phyloP scores from a whole-genome alignment of 1,140 invertebrate genomes.

The Akabosia matsudoensis region DNA sequence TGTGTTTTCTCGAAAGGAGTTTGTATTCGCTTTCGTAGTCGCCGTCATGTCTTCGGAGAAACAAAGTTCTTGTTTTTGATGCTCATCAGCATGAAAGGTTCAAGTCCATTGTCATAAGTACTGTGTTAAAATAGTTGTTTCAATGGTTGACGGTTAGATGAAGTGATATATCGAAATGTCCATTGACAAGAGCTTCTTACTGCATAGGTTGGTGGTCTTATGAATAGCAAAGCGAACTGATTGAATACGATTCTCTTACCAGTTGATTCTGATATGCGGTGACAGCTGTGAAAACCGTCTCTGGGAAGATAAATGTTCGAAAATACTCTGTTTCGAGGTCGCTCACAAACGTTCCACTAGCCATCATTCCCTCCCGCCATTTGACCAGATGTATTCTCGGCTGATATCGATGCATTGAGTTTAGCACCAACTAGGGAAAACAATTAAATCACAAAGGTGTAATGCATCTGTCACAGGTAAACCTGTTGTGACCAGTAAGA shows the following conservation, averaged over 20 bases:
- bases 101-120: neutral
- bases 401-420: conserved; percentile 72
- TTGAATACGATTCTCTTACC: conserved; percentile 51
- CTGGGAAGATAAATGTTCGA: conserved; percentile 63
- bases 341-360: conserved; percentile 48
- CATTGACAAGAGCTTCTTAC: conserved; percentile 2
- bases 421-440: conserved; percentile 61
- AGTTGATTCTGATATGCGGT: conserved; percentile 71
- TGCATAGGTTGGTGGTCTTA: neutral
- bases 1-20: too few relatives aligned
- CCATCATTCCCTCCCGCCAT: conserved; percentile 51
- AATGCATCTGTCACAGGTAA: neutral
- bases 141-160: neutral
- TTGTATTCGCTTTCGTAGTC: too few relatives aligned
- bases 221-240: neutral
- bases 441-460: conserved; percentile 31
- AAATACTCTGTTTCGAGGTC: conserved; percentile 58
- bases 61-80: too few relatives aligned
- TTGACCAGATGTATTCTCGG: conserved; percentile 64
- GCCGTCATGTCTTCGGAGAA: too few relatives aligned
- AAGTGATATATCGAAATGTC: neutral
- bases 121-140: neutral
- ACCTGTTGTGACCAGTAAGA: neutral
- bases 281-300: conserved; percentile 67
- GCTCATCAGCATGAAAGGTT: neutral